A percentile compares a stretch with the other conserved stretches of the same genome.
These are phyloP conservation scores for Nysson spinosus DNA, from an alignment of 2,888 invertebrate species.

Conservation along the genomic window DNA sequence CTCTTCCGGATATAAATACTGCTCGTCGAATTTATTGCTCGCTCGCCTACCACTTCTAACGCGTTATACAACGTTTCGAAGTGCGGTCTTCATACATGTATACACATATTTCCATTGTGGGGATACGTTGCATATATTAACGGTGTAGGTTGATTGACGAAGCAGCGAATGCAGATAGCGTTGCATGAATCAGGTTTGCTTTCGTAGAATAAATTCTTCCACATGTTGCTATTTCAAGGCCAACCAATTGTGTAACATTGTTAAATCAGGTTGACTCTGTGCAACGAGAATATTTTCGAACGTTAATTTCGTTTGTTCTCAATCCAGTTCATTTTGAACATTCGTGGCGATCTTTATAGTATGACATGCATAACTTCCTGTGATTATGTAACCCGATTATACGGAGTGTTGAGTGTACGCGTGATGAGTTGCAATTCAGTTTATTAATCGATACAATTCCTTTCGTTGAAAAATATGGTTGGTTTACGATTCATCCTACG, in stretches of 20 bases:
- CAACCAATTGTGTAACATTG: conserved; percentile 51
- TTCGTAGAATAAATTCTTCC: conserved; percentile 38
- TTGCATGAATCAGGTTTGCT: conserved; percentile 26
- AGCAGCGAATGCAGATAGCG: background rate
- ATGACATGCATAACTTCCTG: no score
- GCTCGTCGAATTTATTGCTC: background rate
- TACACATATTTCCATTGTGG: no score
- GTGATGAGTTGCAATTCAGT: no score
- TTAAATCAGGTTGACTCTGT: conserved; percentile 1
- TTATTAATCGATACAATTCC: no score
- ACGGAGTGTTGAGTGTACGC: no score
- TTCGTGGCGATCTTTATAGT: no score
- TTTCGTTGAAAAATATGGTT: no score
- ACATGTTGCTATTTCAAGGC: conserved; percentile 42
- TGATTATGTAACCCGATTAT: no score
- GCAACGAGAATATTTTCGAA: no score
- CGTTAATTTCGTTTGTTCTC: conserved; percentile 35
- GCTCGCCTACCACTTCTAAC: background rate
- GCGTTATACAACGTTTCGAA: background rate
- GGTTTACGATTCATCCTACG: no score
- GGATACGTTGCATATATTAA: no score
- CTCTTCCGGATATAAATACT: conserved; percentile 7
- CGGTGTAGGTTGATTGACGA: no score
- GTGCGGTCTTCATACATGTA: background rate
- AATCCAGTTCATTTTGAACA: background rate